Conservation (phyloP, 1,140 invertebrate genomes). For the Drosophila funebris region DNA sequence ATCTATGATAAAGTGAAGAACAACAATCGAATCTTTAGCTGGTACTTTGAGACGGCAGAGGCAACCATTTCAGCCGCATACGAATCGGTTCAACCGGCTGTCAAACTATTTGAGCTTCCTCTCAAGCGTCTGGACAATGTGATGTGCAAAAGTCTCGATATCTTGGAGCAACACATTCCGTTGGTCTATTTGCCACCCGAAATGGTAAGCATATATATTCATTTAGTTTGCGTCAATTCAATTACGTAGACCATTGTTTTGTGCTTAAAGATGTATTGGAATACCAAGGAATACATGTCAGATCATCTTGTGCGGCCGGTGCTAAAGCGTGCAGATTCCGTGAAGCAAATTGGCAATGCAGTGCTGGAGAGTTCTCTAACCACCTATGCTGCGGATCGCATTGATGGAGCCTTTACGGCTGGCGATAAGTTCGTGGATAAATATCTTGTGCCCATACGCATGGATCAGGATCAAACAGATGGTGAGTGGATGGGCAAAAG, state of each 20-base stretch:
- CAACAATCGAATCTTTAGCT: conserved; percentile 86
- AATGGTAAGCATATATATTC: conserved; percentile 85
- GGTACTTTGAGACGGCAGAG: conserved; percentile 90
- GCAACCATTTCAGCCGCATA: conserved; percentile 87
- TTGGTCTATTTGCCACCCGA: conserved; percentile 90
- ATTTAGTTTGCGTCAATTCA: conserved; percentile 25
- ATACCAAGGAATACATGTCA: conserved; percentile 90
- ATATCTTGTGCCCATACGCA: conserved; percentile 87
- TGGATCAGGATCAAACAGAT: conserved; percentile 86
- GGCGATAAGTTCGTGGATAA: conserved; percentile 92
- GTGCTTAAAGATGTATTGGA: conserved; percentile 88
- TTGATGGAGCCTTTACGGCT: conserved; percentile 89
- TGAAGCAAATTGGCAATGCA: conserved; percentile 89
- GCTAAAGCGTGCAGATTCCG: conserved; percentile 89
- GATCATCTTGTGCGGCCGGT: conserved; percentile 88
- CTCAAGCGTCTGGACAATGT: conserved; percentile 89
- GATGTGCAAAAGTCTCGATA: conserved; percentile 90
- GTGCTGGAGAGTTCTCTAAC: conserved; percentile 88
- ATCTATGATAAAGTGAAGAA: conserved; percentile 89
- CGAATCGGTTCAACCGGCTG: conserved; percentile 88
- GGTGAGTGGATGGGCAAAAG: too few species aligned
- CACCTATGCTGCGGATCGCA: conserved; percentile 87
- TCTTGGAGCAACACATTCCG: conserved; percentile 90
- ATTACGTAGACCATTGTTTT: conserved; percentile 50
- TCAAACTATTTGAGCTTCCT: conserved; percentile 88